These are phyloP conservation scores for Reinhardtius hippoglossoides DNA, from an alignment of 2,113 vertebrate genomes.

Conservation along the genomic window DNA sequence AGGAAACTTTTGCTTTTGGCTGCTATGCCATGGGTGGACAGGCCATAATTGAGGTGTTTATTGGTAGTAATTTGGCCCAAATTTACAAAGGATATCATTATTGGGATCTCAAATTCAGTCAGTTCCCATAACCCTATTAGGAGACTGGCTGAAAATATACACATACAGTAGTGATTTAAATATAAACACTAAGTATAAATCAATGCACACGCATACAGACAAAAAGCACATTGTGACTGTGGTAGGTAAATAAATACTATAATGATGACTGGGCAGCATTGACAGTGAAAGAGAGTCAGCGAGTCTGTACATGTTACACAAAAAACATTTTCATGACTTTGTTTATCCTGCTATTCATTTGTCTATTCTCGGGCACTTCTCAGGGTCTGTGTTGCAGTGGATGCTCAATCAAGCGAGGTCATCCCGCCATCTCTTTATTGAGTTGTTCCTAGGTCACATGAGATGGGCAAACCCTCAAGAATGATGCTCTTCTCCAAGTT, in stretches of 20 bases:
- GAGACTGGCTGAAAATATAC: constrained; percentile 13
- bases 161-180: constrained; percentile 27
- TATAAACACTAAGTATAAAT: constrained; percentile 1
- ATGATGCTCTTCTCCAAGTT: background rate
- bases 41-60: constrained; percentile 59
- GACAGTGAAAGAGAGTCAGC: background rate
- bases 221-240: background rate
- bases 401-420: background rate
- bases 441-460: background rate
- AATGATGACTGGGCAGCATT: background rate
- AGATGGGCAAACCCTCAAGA: background rate
- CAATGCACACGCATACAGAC: background rate
- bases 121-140: constrained; percentile 17
- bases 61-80: constrained; percentile 46
- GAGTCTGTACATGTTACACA: too few relatives aligned
- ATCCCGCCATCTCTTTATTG: background rate
- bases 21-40: constrained; percentile 10
- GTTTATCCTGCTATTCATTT: background rate
- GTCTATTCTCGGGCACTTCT: background rate
- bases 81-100: constrained; percentile 66
- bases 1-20: constrained; percentile 22
- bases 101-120: constrained; percentile 29
- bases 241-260: constrained; percentile 14
- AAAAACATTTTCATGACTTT: background rate
- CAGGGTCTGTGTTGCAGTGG: background rate